Evolutionary conservation across 2,888 invertebrate species (phyloP), one percentile per base, ranked within the genome.

Genomic region (Conistra vaccinii): DNA sequence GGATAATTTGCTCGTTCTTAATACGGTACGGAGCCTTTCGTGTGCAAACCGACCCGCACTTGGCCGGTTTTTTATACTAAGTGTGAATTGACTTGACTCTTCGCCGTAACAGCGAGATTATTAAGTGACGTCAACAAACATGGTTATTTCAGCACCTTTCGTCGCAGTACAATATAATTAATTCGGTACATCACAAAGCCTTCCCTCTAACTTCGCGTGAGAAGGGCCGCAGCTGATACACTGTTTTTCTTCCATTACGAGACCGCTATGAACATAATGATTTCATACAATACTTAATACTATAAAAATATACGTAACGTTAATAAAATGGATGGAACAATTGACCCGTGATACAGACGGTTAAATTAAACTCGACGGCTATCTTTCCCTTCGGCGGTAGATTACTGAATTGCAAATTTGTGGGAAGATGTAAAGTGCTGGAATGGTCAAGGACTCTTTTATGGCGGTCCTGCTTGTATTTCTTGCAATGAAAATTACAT

Each of bases 321-420:
- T 83, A 87, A 80, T 74, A 55, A 84, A 87, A 85, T 81, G 76
- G 70, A 80, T 80, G 76, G 74, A 83, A 83, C 82, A 66, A 78
- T 81, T 87, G 83, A 85, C 80, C 87, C 76, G 71, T 84, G 76
- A 82, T 79, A 85, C 70, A 87, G 78, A 82, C 90, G 72, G 89
- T 83, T 88, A 90, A 91, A 91, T 91, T 91, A 90, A 91, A 90
- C 89, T 89, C 85, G 67, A 84, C 80, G 73, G 80, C 84, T 87
- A 90, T 90, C 89, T 90, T 92, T 90, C 90, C 89, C 90, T 89
- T 89, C 79, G 86, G 81, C 87, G 88, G 88, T 89, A 90, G 90
- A 92, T 92, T 90, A 91, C 91, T 91, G 92, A 93, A 93, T 93
- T 92, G 92, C 91, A 91, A 93, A 94, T 94, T 90, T 88, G 81